A percentile compares a stretch with the other conserved stretches of the same genome.
Evolutionary conservation across 2,888 invertebrate genomes (phyloP).

Genomic region (Drosophila mercatorum): DNA sequence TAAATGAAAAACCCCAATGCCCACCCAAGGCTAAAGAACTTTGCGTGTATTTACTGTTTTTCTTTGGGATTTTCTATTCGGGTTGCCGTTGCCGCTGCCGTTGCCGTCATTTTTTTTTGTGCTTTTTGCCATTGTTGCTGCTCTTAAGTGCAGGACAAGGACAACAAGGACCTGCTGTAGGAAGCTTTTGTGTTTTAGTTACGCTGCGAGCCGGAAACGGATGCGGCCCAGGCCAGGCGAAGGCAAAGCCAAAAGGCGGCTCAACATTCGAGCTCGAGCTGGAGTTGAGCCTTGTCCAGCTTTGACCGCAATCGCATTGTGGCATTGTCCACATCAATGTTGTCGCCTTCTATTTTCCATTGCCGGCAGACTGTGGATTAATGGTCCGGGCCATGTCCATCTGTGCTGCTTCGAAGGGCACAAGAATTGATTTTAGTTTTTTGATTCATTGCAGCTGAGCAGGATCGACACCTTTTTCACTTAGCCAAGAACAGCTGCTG

Average conservation of each 20-base stretch:
- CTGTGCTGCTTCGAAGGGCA: slow-evolving; percentile 25
- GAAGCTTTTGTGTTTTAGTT: slow-evolving; percentile 76
- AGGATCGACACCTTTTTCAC: slow-evolving; percentile 10
- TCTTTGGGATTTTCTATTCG: slow-evolving; percentile 67
- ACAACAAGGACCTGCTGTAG: slow-evolving; percentile 43
- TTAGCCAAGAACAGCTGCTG: slow-evolving; percentile 18
- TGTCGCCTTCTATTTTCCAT: slow-evolving; percentile 75
- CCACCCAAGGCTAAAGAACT: slow-evolving; percentile 35
- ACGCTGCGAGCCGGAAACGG: slow-evolving; percentile 70
- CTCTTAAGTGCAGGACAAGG: slow-evolving; percentile 68
- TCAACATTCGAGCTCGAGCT: slow-evolving; percentile 6
- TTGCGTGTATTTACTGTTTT: slow-evolving; percentile 66
- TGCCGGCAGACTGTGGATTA: slow-evolving; percentile 61
- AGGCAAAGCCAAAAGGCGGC: slow-evolving; percentile 21
- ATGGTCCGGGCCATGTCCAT: slow-evolving; percentile 48
- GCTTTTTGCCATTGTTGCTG: slow-evolving; percentile 15
- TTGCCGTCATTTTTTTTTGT: slow-evolving; percentile 28
- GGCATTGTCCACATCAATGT: slow-evolving; percentile 79
- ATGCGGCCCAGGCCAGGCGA: slow-evolving; percentile 21
- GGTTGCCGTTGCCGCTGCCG: slow-evolving; percentile 4
- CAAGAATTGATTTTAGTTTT: slow-evolving; percentile 56
- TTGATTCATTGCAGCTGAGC: slow-evolving; percentile 41
- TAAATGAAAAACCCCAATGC: slow-evolving; percentile 17
- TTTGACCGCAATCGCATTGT: slow-evolving; percentile 80
- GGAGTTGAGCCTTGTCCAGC: slow-evolving; percentile 4